Evolutionary conservation across 2,888 invertebrate species (phyloP).

Genomic region (Xanthia togata): DNA sequence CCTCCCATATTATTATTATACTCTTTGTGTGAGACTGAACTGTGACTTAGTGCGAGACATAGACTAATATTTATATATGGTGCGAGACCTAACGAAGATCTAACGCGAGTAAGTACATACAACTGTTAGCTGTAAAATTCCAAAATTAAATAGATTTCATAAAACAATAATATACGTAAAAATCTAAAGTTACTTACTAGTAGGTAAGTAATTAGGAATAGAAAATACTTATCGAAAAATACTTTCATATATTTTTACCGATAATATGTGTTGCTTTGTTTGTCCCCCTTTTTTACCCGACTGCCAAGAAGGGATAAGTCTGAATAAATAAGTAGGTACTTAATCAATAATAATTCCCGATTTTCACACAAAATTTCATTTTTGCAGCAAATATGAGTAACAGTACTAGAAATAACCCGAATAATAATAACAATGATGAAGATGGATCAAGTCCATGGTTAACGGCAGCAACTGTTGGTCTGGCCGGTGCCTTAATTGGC

Average conservation of each 20-base stretch:
- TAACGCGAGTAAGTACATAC: not conserved
- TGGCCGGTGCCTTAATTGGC: constrained; percentile 54
- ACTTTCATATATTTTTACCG: not conserved
- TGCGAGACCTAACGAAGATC: not conserved
- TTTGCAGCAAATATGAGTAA: constrained; percentile 45
- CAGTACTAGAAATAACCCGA: constrained; percentile 20
- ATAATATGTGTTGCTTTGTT: not conserved
- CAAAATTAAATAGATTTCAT: not conserved
- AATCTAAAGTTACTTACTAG: too few relatives aligned
- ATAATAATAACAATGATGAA: constrained; percentile 18
- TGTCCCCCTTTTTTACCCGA: not conserved
- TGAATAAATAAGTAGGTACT: not conserved
- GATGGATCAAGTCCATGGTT: constrained; percentile 29
- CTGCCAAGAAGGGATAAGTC: too few relatives aligned
- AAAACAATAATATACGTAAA: too few relatives aligned
- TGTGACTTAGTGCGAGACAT: too few relatives aligned
- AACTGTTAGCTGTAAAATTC: not conserved
- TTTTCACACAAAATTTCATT: not conserved
- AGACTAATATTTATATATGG: too few relatives aligned
- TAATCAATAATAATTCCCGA: not conserved
- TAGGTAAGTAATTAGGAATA: too few relatives aligned
- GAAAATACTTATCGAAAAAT: not conserved
- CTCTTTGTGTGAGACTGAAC: too few relatives aligned
- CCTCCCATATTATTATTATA: too few relatives aligned
- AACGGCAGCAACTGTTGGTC: constrained; percentile 44